These are phyloP conservation scores for Genyomyrus donnyi DNA, from an alignment of 2,113 vertebrate genomes.

Conservation along the genomic window DNA sequence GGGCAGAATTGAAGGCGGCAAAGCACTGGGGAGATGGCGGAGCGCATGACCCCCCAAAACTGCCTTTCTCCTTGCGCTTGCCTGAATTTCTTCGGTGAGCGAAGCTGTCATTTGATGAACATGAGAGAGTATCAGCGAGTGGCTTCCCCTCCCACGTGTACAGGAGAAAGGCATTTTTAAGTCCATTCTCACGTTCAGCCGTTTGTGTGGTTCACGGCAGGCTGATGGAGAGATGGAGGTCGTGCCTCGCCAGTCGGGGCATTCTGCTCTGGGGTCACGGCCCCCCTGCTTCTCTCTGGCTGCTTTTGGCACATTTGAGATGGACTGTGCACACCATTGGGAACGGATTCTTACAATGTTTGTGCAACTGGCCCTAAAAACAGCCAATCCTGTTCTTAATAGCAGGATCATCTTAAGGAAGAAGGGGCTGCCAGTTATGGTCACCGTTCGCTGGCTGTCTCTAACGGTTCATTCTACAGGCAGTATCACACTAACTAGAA, in stretches of 20 bases:
- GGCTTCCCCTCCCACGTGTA: background rate
- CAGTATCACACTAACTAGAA: background rate
- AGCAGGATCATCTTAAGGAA: background rate
- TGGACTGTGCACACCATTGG: background rate
- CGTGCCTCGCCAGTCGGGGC: background rate
- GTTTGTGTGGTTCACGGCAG: background rate
- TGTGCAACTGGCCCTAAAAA: background rate
- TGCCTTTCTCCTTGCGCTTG: background rate
- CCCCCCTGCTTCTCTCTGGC: background rate
- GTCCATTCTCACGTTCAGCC: background rate
- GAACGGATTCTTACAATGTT: background rate
- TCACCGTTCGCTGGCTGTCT: background rate
- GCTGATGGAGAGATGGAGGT: background rate
- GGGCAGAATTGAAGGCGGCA: background rate
- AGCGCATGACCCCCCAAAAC: background rate
- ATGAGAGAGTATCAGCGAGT: background rate
- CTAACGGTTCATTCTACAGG: background rate
- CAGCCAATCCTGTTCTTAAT: background rate
- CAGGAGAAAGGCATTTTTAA: background rate
- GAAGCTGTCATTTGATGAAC: background rate
- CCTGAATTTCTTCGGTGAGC: background rate
- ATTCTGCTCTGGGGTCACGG: background rate
- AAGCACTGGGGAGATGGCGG: background rate
- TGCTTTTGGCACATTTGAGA: background rate
- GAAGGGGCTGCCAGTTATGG: background rate